Conservation (phyloP, 2,888 invertebrate genomes). For the Eueremaeus valkanovi region DNA sequence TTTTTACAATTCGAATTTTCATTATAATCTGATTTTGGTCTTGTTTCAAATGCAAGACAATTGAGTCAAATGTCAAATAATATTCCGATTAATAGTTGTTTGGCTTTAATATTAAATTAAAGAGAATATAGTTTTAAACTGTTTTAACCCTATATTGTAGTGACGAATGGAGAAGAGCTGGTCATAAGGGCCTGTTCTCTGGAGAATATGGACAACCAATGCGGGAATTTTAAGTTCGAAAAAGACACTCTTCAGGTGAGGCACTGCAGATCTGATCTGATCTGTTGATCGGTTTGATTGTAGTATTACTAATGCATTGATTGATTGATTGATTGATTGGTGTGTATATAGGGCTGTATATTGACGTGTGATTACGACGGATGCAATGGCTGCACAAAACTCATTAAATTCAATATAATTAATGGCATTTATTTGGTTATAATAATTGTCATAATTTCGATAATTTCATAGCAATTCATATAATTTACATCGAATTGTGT, state of each 20-base stretch:
- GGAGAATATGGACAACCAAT: conserved; percentile 57
- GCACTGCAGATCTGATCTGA: too few relatives aligned
- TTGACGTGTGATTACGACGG: conserved; percentile 57
- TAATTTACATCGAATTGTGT: not conserved
- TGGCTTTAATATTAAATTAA: not conserved
- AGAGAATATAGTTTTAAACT: too few relatives aligned
- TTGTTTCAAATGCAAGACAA: too few relatives aligned
- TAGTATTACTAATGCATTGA: too few relatives aligned
- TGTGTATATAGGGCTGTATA: conserved; percentile 54
- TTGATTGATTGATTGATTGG: not conserved
- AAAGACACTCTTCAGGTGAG: conserved; percentile 52
- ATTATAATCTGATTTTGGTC: too few relatives aligned
- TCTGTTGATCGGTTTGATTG: too few relatives aligned
- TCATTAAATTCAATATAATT: not conserved
- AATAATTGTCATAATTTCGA: not conserved
- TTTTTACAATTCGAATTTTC: too few relatives aligned
- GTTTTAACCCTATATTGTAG: too few relatives aligned
- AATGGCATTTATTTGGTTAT: conserved; percentile 9
- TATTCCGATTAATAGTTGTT: not conserved
- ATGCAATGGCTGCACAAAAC: conserved; percentile 53
- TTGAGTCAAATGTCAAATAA: not conserved
- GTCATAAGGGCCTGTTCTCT: conserved; percentile 56
- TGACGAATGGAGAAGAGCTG: conserved; percentile 52
- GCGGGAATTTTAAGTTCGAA: conserved; percentile 57
- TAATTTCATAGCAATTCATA: not conserved